Percentiles rank a stretch among this genome's conserved stretches.
Conservation (phyloP, 2,797 vertebrate species). For the Astyanax mexicanus region DNA sequence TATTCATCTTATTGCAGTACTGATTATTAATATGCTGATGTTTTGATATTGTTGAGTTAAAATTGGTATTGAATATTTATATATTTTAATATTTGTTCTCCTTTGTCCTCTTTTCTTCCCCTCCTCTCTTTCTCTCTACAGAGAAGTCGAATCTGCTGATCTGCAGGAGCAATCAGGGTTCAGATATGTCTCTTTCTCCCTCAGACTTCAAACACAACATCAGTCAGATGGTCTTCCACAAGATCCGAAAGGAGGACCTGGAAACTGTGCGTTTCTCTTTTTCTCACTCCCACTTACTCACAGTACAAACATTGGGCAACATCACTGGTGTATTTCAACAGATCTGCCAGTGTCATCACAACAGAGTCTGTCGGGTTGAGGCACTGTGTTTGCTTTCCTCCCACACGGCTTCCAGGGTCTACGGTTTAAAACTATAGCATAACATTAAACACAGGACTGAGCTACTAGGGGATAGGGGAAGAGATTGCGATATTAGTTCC, state of each 20-base stretch:
- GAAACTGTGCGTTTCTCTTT: conserved; percentile 81
- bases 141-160: conserved; percentile 96
- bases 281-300: neutral
- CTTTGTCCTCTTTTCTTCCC: neutral
- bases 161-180: conserved; percentile 85
- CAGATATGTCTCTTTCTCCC: conserved; percentile 84
- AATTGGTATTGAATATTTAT: neutral
- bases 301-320: neutral
- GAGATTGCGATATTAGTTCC: no score
- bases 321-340: neutral
- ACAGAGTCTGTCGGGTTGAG: no score
- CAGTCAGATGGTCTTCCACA: conserved; percentile 99
- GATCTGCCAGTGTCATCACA: neutral
- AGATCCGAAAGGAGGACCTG: conserved; percentile 95
- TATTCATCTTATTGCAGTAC: no score
- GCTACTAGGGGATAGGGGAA: no score
- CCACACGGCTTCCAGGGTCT: neutral
- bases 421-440: no score
- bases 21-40: no score
- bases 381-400: neutral
- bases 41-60: no score
- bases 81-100: neutral
- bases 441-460: no score
- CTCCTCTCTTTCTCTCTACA: conserved; percentile 58
- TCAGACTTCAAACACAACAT: conserved; percentile 87